Conservation (phyloP, 2,797 vertebrate species). For the Odontamblyopus rebecca region DNA sequence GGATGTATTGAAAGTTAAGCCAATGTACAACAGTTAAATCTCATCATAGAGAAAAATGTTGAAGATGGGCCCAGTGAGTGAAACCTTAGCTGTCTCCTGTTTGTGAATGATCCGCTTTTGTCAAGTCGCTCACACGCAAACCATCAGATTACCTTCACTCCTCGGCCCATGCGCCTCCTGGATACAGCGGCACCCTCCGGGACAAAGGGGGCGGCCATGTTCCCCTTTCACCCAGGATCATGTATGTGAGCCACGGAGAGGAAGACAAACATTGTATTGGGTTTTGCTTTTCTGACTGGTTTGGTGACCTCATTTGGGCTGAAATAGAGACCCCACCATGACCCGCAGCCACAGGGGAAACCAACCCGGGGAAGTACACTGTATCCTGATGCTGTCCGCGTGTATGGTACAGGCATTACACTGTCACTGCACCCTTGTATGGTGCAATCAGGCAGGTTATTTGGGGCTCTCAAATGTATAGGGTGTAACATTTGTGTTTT, state of each 20-base stretch:
- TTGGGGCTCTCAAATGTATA: constrained; percentile 3
- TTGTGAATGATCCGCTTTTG: constrained; percentile 35
- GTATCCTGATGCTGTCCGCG: constrained; percentile 44
- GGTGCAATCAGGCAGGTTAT: background rate
- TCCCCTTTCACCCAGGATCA: constrained; percentile 26
- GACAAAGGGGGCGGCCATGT: constrained; percentile 29
- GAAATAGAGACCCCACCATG: constrained; percentile 69
- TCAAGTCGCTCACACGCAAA: constrained; percentile 25
- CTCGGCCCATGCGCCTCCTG: constrained; percentile 13
- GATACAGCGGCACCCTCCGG: constrained; percentile 11
- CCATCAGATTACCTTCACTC: constrained; percentile 12
- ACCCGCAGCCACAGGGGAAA: constrained; percentile 65
- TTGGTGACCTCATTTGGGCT: constrained; percentile 69
- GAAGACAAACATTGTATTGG: constrained; percentile 57
- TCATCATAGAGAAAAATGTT: constrained; percentile 43
- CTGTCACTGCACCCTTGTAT: background rate
- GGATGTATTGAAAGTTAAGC: constrained; percentile 2
- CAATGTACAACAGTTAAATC: constrained; percentile 39
- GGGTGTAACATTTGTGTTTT: background rate
- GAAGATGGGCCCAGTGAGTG: constrained; percentile 50
- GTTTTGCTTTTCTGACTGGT: constrained; percentile 57
- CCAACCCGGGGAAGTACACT: constrained; percentile 50
- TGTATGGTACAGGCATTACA: constrained; percentile 17
- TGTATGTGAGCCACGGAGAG: constrained; percentile 28
- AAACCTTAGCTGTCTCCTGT: constrained; percentile 42